Base-by-base conservation (phyloP, 2,113 vertebrate species). In the Psophia crepitans region DNA sequence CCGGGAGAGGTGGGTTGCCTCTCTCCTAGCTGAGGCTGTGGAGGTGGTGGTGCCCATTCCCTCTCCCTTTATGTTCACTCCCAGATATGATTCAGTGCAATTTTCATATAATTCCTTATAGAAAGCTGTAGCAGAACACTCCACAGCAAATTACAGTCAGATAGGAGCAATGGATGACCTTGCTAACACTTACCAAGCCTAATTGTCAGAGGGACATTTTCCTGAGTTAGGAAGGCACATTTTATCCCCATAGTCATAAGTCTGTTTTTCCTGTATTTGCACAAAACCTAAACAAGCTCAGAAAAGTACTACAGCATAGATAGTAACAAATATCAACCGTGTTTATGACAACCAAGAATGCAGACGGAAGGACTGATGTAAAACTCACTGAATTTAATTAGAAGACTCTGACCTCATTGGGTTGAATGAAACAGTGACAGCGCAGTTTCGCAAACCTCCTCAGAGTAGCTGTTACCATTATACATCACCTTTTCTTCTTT, bases 341-440 rank as follows among this genome's bases (percentile, higher is more conserved):
- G 82, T 78, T 96, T 96, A 79, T 91, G 75, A 83, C 84, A 93
- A 96, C 41, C 14, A 68, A 79, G 84, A 51, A 66, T 2, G 48
- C 51, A 92, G 70, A 78, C 84, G 57, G 91, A 89, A 84, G 57
- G 73, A 61, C 71, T 43, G n/a, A 79, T 69, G 11, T 70, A 75
- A 79, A 94, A 87, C 70, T 90, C 56, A 44, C 17, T 46, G 60
- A 84, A 92, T 91, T 91, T 91, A 89, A 94, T 91, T 89, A 82
- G 77, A 74, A 94, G 77, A 54, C 57, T 87, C 64, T 90, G 81
- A 91, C 87, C 74, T 91, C 91, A 76, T 37, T 21, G 53, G 16
- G 65, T 37, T 94, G 89, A 82, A 93, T 5, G 27, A 53, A 96
- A 80, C 30, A 87, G 70, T 39, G 78, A 53, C 65, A 87, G 44